A percentile compares a stretch with the other conserved stretches of the same genome.
These are phyloP conservation scores for Netelia fuscicornis DNA, from an alignment of 2,888 invertebrate species.

Conservation along the genomic window DNA sequence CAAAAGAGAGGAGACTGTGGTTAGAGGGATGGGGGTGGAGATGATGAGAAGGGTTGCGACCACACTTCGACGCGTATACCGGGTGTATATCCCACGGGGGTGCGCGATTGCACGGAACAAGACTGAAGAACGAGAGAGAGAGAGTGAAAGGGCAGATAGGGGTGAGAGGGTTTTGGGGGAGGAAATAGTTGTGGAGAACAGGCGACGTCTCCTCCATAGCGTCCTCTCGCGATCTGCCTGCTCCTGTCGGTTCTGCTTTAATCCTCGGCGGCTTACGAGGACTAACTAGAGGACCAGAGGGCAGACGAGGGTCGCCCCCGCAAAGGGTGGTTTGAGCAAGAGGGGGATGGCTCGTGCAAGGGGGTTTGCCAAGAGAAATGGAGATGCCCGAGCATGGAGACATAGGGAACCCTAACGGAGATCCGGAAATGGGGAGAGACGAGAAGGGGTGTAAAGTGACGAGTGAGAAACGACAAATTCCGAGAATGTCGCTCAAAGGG, in stretches of 20 bases:
- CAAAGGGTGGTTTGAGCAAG: not conserved
- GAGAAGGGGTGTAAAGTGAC: slow-evolving; percentile 1
- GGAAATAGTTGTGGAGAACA: slow-evolving; percentile 32
- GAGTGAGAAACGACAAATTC: slow-evolving; percentile 15
- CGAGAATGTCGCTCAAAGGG: not conserved
- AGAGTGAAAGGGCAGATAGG: not conserved
- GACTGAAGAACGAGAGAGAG: slow-evolving; percentile 8
- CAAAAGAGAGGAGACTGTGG: slow-evolving; percentile 23
- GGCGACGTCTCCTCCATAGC: slow-evolving; percentile 35
- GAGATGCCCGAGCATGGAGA: slow-evolving; percentile 38
- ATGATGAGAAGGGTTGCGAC: slow-evolving; percentile 15
- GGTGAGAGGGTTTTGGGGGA: not conserved
- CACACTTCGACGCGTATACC: slow-evolving; percentile 52
- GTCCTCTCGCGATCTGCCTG: slow-evolving; percentile 33
- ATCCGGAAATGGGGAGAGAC: not conserved
- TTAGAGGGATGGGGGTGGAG: slow-evolving; percentile 22
- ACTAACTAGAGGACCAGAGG: slow-evolving; percentile 66
- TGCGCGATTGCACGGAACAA: slow-evolving; percentile 51
- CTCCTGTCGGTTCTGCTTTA: slow-evolving; percentile 64
- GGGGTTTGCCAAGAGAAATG: slow-evolving; percentile 53
- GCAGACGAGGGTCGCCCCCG: slow-evolving; percentile 52
- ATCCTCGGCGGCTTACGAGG: slow-evolving; percentile 63
- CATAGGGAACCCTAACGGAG: slow-evolving; percentile 19
- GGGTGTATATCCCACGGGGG: slow-evolving; percentile 19
- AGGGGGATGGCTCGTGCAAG: not conserved